Evolutionary conservation across 2,888 invertebrate genomes (phyloP), one percentile per base, ranked within the genome.

Genomic region (Pimpla rufipes): DNA sequence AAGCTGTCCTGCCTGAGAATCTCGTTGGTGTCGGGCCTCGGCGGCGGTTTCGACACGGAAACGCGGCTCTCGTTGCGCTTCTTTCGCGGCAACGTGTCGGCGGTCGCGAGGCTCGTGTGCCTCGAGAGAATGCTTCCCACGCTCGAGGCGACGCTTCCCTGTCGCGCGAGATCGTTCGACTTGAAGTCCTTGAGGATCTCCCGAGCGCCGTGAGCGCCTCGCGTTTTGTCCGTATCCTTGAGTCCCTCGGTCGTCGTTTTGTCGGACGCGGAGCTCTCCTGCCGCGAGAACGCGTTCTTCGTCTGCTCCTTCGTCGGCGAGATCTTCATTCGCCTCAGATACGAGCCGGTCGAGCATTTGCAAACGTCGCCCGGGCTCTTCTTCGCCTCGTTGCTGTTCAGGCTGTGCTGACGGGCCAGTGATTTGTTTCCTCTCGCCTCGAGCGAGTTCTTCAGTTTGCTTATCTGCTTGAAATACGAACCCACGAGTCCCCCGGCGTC

Each of bases 261-360:
- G 59, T 84, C 85, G 64, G 68, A 82, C 29, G 42, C 59, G n/a
- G 62, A 79, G 6, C 75, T 74, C 45, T 85, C 86, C 13, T 88
- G 89, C 11, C 80, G 85, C 0, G 87, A 88, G 59, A 93, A 93
- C 5, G 92, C 92, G 66, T 85, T 91, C 83, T 89, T 92, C 6
- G 89, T 87, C 23, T 91, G 89, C 71, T 93, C 93, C 62, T 93
- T 92, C 11, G 93, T 92, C 2, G 93, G 92, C 0, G 93, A 93
- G 78, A 93, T 93, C 74, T 93, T 93, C n/a, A 92, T 92, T 23
- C 93, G 89, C 73, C 93, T 87, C 40, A 93, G 79, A 79, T 92
- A 92, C n/a, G 90, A 90, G 47, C 90, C 89, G 7, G 89, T 79
- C 4, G 90, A 86, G 8, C 87, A 77, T 68, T 89, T 90, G 0